These are phyloP conservation scores for Crocodylus rhombifer DNA, from an alignment of 2,797 vertebrate species.

Conservation along the genomic window DNA sequence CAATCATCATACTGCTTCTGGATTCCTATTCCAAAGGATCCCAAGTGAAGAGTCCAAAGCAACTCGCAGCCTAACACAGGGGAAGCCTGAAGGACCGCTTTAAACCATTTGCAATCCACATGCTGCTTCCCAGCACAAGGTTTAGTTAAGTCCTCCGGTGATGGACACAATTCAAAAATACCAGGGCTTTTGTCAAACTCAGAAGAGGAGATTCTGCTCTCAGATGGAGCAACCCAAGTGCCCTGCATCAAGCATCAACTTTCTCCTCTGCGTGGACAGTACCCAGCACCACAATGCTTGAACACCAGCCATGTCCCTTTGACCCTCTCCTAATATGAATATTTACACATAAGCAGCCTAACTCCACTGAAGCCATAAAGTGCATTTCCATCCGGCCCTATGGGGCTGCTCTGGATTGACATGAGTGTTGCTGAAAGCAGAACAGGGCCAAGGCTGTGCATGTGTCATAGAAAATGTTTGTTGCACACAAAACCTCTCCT, in stretches of 20 bases:
- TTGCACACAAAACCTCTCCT: not conserved
- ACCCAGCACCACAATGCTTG: not conserved
- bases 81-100: slow-evolving; percentile 64
- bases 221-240: fast-evolving
- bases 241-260: not conserved
- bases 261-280: not conserved
- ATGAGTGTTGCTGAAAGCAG: fast-evolving
- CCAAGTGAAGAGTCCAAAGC: slow-evolving; percentile 58
- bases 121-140: slow-evolving; percentile 62
- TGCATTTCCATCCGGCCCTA: not conserved
- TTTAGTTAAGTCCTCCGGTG: slow-evolving; percentile 65
- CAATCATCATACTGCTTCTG: slow-evolving; percentile 68
- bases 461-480: fast-evolving
- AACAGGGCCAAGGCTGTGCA: not conserved
- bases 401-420: not conserved
- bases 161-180: not conserved
- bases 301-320: slow-evolving; percentile 1
- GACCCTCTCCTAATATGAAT: not conserved
- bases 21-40: slow-evolving; percentile 62
- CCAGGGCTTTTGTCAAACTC: not conserved
- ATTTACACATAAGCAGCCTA: fast-evolving
- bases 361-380: too few relatives aligned
- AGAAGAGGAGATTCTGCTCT: fast-evolving
- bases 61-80: slow-evolving; percentile 62
- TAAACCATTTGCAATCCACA: slow-evolving; percentile 60